phyloP scores from a whole-genome alignment of 1,140 invertebrate genomes.

The Drosophila oshimai region DNA sequence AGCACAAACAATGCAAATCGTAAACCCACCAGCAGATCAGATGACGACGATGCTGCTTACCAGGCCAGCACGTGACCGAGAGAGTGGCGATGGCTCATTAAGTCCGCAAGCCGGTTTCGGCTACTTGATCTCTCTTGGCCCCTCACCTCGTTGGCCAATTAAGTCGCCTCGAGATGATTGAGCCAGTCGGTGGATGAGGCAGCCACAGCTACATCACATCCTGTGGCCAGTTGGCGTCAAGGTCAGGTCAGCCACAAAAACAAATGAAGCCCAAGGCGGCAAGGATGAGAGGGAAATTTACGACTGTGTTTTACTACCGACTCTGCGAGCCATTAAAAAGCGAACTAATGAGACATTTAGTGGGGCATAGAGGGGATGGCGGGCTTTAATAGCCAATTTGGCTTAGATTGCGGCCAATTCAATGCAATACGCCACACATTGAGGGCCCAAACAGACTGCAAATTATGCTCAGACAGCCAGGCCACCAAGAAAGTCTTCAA shows the following conservation, averaged over 20 bases:
- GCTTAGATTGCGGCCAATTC: conserved; percentile 35
- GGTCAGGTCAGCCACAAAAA: conserved; percentile 27
- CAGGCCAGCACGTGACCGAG: conserved; percentile 45
- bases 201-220: conserved; percentile 20
- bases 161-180: conserved; percentile 8
- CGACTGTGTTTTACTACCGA: conserved; percentile 44
- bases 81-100: conserved; percentile 42
- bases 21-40: neutral
- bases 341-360: conserved; percentile 61
- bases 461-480: conserved; percentile 12
- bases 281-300: conserved; percentile 37
- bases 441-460: conserved; percentile 42
- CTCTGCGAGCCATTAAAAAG: conserved; percentile 43
- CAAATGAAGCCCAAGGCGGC: conserved; percentile 20
- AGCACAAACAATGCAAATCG: neutral
- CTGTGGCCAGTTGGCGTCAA: conserved; percentile 51
- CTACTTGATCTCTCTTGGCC: neutral
- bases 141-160: conserved; percentile 7
- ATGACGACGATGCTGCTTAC: conserved; percentile 9
- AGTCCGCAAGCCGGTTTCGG: conserved; percentile 53
- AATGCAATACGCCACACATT: conserved; percentile 13
- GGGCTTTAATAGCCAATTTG: conserved; percentile 52
- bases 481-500: conserved; percentile 8
- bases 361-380: neutral
- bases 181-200: neutral